Base-by-base conservation (phyloP, 2,888 invertebrate genomes). In the Athrips mouffetella region DNA sequence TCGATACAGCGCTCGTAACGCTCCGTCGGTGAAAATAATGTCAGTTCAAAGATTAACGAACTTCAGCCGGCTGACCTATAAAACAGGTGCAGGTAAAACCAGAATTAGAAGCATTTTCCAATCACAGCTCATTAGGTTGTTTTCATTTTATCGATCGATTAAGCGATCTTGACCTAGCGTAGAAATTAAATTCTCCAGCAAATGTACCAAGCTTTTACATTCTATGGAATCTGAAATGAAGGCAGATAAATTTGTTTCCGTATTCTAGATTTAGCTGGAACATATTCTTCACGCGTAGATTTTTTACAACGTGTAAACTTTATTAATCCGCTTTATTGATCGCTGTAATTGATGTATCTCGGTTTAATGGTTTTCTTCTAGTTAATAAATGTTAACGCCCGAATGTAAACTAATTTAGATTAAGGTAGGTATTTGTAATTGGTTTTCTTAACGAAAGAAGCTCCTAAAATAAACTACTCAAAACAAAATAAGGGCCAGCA, bases 1-100 rank as follows among this genome's bases (percentile, higher is more conserved):
- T 84, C 79, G 83, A 81, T 83, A 78, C 73, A 72, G 71, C 73
- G 74, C 72, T 78, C 70, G 72, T 72, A 74, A 76, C 76, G 73
- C 78, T 71, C 71, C 73, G 80, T 68, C 71, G 76, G 76, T 75
- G 72, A 81, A 82, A 86, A 83, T 87, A 86, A 87, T 85, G 85
- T 84, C 84, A 81, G 79, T 85, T 80, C 78, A 81, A 80, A 87
- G 87, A 87, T 77, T 85, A 86, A 87, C 83, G 86, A 85, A 87
- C 86, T 84, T 82, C 76, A 77, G 76, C 76, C 79, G 76, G 67
- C 68, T 85, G 85, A 86, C 87, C 85, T 84, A 86, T 81, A 76
- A 83, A 83, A 73, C 68, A 53, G 57, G 62, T 67, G 65, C 71
- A 72, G 70, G 75, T 74, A 65, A 70, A 70, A 62, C 63, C 61